These are phyloP conservation scores for Pemphredon lugubris DNA, from an alignment of 2,888 invertebrate species.

Conservation along the genomic window DNA sequence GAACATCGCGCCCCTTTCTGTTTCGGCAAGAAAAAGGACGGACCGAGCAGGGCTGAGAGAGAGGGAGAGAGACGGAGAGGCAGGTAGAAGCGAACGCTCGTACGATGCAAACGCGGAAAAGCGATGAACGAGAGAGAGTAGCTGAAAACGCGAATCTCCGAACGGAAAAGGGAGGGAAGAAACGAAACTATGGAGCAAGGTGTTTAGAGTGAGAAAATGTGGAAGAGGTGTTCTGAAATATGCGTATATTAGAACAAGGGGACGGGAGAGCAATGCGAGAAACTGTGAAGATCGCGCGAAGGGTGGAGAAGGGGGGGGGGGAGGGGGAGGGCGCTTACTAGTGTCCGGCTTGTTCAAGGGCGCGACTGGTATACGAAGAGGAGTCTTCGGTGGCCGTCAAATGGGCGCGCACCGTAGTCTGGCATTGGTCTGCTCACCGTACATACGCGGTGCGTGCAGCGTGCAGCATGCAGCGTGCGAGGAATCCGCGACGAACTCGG, in stretches of 20 bases:
- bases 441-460: slow-evolving; percentile 49
- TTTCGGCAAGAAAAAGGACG: slow-evolving; percentile 39
- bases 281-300: neutral
- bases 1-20: slow-evolving; percentile 44
- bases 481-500: slow-evolving; percentile 58
- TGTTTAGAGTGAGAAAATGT: too few relatives aligned
- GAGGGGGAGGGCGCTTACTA: slow-evolving; percentile 43
- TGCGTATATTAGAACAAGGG: too few relatives aligned
- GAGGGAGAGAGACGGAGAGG: neutral
- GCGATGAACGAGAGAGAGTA: slow-evolving; percentile 28
- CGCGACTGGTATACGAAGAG: slow-evolving; percentile 48
- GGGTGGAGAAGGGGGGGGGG: slow-evolving; percentile 20
- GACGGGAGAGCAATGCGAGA: too few relatives aligned
- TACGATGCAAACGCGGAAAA: too few relatives aligned
- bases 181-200: too few relatives aligned
- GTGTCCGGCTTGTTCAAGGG: slow-evolving; percentile 62
- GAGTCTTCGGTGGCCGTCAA: slow-evolving; percentile 50
- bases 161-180: too few relatives aligned
- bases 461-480: too few relatives aligned
- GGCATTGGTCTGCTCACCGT: slow-evolving; percentile 61
- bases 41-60: slow-evolving; percentile 1
- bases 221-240: too few relatives aligned
- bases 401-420: slow-evolving; percentile 63
- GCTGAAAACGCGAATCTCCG: slow-evolving; percentile 10
- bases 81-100: neutral